These are phyloP conservation scores for Drosophila pandora DNA, from an alignment of 1,140 invertebrate genomes.

Conservation along the genomic window DNA sequence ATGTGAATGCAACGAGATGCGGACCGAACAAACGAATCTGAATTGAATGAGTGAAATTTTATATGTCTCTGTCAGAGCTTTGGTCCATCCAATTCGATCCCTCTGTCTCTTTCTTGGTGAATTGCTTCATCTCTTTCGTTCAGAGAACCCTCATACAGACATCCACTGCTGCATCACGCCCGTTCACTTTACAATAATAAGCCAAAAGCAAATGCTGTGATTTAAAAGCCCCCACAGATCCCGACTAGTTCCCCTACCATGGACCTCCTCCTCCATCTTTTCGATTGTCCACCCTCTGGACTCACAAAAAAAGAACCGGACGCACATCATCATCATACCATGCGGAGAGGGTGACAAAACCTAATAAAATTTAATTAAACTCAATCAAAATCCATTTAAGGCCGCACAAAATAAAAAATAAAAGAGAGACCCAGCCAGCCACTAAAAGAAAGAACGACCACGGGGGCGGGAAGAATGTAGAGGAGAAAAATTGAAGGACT, in stretches of 20 bases:
- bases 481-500: conserved; percentile 2
- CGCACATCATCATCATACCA: conserved; percentile 53
- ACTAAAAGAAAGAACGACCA: conserved; percentile 11
- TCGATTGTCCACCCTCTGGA: conserved; percentile 1
- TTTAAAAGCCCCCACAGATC: conserved; percentile 40
- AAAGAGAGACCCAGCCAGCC: conserved; percentile 18
- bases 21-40: conserved; percentile 48
- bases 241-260: not conserved
- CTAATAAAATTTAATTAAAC: conserved; percentile 83
- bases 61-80: conserved; percentile 24
- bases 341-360: conserved; percentile 76
- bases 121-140: not conserved
- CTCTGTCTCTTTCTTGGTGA: not conserved
- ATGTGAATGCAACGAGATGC: conserved; percentile 45
- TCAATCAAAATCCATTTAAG: conserved; percentile 82
- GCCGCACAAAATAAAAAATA: conserved; percentile 50
- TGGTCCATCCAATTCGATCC: not conserved
- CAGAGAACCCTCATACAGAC: conserved; percentile 16
- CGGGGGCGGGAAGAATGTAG: not conserved
- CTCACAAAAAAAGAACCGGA: conserved; percentile 47
- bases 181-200: conserved; percentile 56
- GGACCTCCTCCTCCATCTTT: not conserved
- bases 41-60: conserved; percentile 73
- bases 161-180: conserved; percentile 53
- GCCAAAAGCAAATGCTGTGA: conserved; percentile 73